Base-by-base conservation (phyloP, 2,888 invertebrate genomes). In the Xanthostigma xanthostigma region DNA sequence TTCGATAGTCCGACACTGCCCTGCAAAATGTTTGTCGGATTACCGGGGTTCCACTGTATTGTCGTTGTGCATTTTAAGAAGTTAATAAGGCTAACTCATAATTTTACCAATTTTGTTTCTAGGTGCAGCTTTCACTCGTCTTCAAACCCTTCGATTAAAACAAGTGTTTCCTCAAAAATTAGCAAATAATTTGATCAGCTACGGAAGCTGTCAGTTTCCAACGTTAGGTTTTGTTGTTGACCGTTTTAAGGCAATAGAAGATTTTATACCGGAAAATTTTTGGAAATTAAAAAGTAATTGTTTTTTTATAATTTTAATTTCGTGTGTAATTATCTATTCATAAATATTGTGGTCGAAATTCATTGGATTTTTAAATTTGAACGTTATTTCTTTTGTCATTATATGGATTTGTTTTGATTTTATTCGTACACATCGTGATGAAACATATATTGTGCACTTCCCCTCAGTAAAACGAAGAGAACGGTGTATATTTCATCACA, bases 211-310 rank as follows among this genome's bases (percentile, higher is more conserved):
- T 62, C 98, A 99, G 68, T 97, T 99, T 66, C 98, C 98, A 6
- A 99, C 98, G 0, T 71, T 99, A n/a, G 98, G 98, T 2, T 99
- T 99, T 75, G 96, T 99, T n/a, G 97, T 95, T 0, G 95, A 98
- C 65, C 76, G 98, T 46, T 97, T 88, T 64, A 82, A 92, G 62
- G 90, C 92, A 27, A 84, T 93, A 43, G 84, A 93, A 64, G 81
- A 79, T 53, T 99, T 99, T 68, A 78, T 94, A 9, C 72, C 90
- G 0, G 96, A 98, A 68, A 75, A 80, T 5, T 99, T 97, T 70
- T 99, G 98, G 97, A 95, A 90, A 67, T 77, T 98, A 43, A 84
- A 79, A 78, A 83, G 87, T 84, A 62, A 53, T 50, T 56, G 41
- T 47, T 43, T 41, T 17, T 17, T 50, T 34, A 12, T 34, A 10